These are phyloP conservation scores for Caerostris extrusa DNA, from an alignment of 1,140 invertebrate species.

Conservation along the genomic window DNA sequence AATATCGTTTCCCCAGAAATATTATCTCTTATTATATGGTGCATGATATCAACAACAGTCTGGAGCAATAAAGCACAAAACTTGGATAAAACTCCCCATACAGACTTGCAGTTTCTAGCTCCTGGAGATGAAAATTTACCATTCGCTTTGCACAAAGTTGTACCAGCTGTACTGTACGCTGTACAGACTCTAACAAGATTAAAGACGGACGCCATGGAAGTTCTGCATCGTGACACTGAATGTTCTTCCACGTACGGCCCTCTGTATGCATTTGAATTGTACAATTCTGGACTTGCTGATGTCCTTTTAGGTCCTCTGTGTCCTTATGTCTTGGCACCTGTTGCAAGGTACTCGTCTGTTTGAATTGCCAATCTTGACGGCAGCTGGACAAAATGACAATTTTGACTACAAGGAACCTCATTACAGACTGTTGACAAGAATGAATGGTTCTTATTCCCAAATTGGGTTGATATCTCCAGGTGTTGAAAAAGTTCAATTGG, in stretches of 20 bases:
- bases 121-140: slow-evolving; percentile 85
- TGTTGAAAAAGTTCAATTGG: slow-evolving; percentile 88
- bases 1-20: too few relatives aligned
- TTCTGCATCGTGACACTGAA: slow-evolving; percentile 88
- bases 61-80: not conserved
- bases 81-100: not conserved
- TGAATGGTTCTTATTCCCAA: slow-evolving; percentile 91
- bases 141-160: slow-evolving; percentile 87
- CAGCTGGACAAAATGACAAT: slow-evolving; percentile 90
- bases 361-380: slow-evolving; percentile 94
- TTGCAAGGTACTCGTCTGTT: slow-evolving; percentile 91
- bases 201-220: slow-evolving; percentile 86
- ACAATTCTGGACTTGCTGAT: slow-evolving; percentile 85
- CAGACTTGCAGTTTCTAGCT: slow-evolving; percentile 85
- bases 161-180: slow-evolving; percentile 89
- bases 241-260: slow-evolving; percentile 90
- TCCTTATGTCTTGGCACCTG: slow-evolving; percentile 94
- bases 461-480: slow-evolving; percentile 84
- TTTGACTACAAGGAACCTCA: slow-evolving; percentile 86
- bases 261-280: slow-evolving; percentile 90
- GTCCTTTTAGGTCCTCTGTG: slow-evolving; percentile 95
- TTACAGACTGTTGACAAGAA: slow-evolving; percentile 90
- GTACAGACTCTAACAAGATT: slow-evolving; percentile 84
- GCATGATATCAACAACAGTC: not conserved
- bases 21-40: not conserved